Percentiles rank a stretch among this genome's conserved stretches.
phyloP scores from a whole-genome alignment of 2,113 vertebrate genomes.

The Larimichthys crocea region DNA sequence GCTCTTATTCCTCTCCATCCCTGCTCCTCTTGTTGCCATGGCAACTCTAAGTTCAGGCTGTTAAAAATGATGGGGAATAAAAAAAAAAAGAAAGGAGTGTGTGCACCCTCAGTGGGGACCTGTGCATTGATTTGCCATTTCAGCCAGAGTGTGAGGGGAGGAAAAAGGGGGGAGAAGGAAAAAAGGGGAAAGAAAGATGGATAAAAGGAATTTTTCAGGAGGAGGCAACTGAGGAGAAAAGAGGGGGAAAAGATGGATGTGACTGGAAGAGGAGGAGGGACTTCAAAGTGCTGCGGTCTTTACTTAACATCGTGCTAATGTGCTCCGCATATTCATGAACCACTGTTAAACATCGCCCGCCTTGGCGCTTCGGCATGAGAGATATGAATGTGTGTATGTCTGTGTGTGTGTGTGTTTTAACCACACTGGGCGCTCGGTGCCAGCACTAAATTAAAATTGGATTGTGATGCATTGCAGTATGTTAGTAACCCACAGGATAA shows the following conservation, averaged over 20 bases:
- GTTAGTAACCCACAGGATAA: slow-evolving; percentile 70
- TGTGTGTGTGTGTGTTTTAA: slow-evolving; percentile 54
- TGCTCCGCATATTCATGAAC: slow-evolving; percentile 79
- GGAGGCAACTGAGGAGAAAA: slow-evolving; percentile 33
- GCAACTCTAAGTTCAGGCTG: slow-evolving; percentile 81
- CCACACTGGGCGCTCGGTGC: slow-evolving; percentile 64
- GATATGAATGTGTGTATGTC: slow-evolving; percentile 35
- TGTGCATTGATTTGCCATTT: slow-evolving; percentile 70
- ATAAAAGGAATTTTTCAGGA: slow-evolving; percentile 40
- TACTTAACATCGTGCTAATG: slow-evolving; percentile 74
- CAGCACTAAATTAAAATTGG: slow-evolving; percentile 82
- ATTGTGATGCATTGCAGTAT: slow-evolving; percentile 84
- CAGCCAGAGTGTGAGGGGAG: slow-evolving; percentile 33
- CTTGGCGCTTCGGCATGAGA: slow-evolving; percentile 51
- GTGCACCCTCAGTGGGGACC: slow-evolving; percentile 66
- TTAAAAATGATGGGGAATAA: slow-evolving; percentile 74
- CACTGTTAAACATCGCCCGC: slow-evolving; percentile 67
- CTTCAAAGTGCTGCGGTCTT: slow-evolving; percentile 78
- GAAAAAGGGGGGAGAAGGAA: not conserved
- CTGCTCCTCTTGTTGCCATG: slow-evolving; percentile 81
- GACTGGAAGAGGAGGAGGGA: slow-evolving; percentile 52
- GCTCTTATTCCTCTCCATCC: slow-evolving; percentile 60
- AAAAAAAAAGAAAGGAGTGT: slow-evolving; percentile 50
- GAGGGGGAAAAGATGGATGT: slow-evolving; percentile 49
- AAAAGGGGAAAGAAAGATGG: slow-evolving; percentile 35